Base-by-base conservation (phyloP, 2,888 invertebrate species). In the Acrocera orbiculus region DNA sequence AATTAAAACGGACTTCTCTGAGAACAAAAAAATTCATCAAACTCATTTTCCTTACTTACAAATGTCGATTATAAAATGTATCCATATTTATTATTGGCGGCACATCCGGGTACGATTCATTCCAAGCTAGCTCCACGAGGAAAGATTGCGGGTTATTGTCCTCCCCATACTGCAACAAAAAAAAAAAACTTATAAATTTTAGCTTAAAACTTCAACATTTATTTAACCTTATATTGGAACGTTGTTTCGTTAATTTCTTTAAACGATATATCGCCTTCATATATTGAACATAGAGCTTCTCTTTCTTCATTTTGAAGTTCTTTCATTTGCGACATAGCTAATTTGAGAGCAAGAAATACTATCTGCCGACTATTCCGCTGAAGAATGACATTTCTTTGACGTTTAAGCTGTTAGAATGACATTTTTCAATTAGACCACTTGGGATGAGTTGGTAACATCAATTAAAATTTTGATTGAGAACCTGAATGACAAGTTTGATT, bases 211-310 rank as follows among this genome's bases (percentile, higher is more conserved):
- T 11, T 1, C n/a, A 15, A 26, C 11, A 11, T 17, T 6, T 13
- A 7, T 10, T 4, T 47, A 61, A 90, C 92, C 72, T 90, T 92
- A 52, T 92, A 93, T 53, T 92, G 90, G 64, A 80, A 92, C 35
- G 76, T 76, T 35, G 70, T 79, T 7, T 70, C 56, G 52, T 76
- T 71, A 20, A 85, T 57, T 63, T 85, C 73, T 56, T 85, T 87
- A 53, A 89, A 93, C 38, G 72, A 72, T 3, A 70, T 66, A 60
- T 93, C 93, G 13, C 92, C 92, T 49, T 93, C 92, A 58, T 93
- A 95, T 48, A 95, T 95, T 4, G 92, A 87, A 44, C 73, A 70
- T 37, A 95, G 61, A 1, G 87, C 92, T 64, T 93, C 92, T 32
- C 80, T 65, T 62, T 93, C 93, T 50, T 93, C 92, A 31, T 73